Base-by-base conservation (phyloP, 2,888 invertebrate species). In the Adelognathus sp. region DNA sequence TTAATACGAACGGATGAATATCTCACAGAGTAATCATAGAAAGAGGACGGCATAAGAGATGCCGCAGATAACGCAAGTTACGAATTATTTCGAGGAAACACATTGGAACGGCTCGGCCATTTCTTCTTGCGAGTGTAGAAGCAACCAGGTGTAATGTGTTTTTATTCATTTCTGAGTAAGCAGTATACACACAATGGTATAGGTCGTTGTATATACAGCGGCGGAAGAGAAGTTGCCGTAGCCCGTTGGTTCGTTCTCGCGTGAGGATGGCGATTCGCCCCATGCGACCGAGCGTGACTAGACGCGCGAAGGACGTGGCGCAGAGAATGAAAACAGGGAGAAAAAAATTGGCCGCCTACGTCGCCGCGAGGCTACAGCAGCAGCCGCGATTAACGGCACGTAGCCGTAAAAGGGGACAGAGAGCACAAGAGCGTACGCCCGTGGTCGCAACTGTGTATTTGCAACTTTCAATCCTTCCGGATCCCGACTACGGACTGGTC, bases 321-420 rank as follows among this genome's bases (percentile, higher is more conserved):
- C 31, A 24, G 67, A 56, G 60, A 61, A 33, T 39, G 21, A 58
- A 44, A 36, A 54, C 52, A 61, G 41, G 44, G 61, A 46, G 21
- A 56, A 54, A 76, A 76, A 71, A 79, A 79, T 67, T 76, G 71
- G 14, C 76, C 80, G 76, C 80, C 80, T 77, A 80, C 80, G 74
- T 70, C 64, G 76, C 52, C 56, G 39, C 64, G 64, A 76, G 64
- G 71, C 54, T 54, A 72, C 52, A 39, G 54, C 46, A 66, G 67
- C 58, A 41, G 52, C 16, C 41, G 24, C 76, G 80, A 80, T 77
- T 80, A 80, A 80, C 79, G 79, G 72, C 69, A 76, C 74, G 76
- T 80, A 70, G 44, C 80, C 80, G 58, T 80, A 80, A 77, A 77
- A 80, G 80, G 75, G 79, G 70, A 52, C 41, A 63, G 52, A 58